Base-by-base conservation (phyloP, 1,140 invertebrate species). In the Ridgeia piscesae region DNA sequence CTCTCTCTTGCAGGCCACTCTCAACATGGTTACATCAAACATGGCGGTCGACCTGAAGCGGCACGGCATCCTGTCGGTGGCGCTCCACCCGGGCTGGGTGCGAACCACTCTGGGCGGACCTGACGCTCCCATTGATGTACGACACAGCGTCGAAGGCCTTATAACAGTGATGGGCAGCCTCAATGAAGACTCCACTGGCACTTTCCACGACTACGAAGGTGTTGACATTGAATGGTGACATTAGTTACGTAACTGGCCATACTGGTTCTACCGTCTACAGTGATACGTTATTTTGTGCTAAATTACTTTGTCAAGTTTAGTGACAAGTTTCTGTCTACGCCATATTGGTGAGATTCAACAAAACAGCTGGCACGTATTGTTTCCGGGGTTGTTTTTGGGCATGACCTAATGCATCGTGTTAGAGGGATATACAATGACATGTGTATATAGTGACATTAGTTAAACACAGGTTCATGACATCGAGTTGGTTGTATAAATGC, bases 11-110 rank as follows among this genome's bases (percentile, higher is more conserved):
- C 95, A 98, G 98, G 96, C 97, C 89, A 98, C 98, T 8, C 94
- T 99, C 31, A 99, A 99, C 96, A 97, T 98, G 94, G 97, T 98
- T 8, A 98, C 98, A 11, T 98, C 97, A 95, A 98, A 97, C 4
- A 96, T 99, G 96, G 98, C 98, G 94, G 95, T 98, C 21, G 98
- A 99, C 95, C 96, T 99, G 35, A 97, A 97, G 94, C 96, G 97
- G 58, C 96, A 97, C 94, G 97, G 97, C 58, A 98, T 99, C 92
- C 94, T 98, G 4, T 97, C 97, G 0, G 96, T 97, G 0, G 97
- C 97, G 91, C 94, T 99, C 90, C 98, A 99, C 96, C 98, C 98
- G 0, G 98, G 98, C 0, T 99, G 98, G 98, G 98, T 99, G 0
- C 97, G 97, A 94, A 99, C 98, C 0, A 97, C 98, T 92, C 98